These are phyloP conservation scores for Ommatoiulus sabulosus DNA, from an alignment of 2,888 invertebrate genomes.

Conservation along the genomic window DNA sequence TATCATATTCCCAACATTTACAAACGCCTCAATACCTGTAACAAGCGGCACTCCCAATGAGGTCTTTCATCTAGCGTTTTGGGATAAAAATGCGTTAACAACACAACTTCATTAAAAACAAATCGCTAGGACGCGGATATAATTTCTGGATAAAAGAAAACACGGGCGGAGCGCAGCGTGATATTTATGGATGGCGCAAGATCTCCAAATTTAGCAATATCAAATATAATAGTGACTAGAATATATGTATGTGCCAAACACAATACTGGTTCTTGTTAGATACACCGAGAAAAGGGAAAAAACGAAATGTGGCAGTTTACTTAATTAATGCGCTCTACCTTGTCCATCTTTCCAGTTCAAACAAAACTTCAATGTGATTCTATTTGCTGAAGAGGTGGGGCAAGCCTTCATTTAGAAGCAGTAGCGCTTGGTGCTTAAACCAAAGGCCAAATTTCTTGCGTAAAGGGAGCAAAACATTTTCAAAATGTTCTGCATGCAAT, in stretches of 20 bases:
- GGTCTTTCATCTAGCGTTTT: not conserved
- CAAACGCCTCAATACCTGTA: not conserved
- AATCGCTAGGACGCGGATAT: not conserved
- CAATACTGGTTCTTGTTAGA: not conserved
- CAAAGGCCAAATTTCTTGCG: not conserved
- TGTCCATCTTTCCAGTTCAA: slow-evolving; percentile 20
- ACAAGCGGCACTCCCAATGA: not conserved
- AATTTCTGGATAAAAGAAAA: not conserved
- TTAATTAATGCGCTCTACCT: slow-evolving; percentile 33
- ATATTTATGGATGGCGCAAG: not conserved
- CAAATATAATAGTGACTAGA: slow-evolving; percentile 8
- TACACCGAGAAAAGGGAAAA: not conserved
- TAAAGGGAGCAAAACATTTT: not conserved
- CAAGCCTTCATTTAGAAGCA: not conserved
- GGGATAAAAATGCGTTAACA: not conserved
- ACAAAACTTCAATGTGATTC: not conserved
- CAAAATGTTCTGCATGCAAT: not conserved
- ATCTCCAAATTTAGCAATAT: slow-evolving; percentile 2
- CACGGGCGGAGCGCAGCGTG: not conserved
- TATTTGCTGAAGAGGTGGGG: slow-evolving; percentile 27
- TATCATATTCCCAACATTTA: not conserved
- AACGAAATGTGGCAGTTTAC: not conserved
- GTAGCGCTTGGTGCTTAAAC: not conserved
- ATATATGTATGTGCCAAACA: not conserved
- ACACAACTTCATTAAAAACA: not conserved